Base-by-base conservation (phyloP, 53 echinoderm and acorn worm genomes). In the Zoroaster sp. region DNA sequence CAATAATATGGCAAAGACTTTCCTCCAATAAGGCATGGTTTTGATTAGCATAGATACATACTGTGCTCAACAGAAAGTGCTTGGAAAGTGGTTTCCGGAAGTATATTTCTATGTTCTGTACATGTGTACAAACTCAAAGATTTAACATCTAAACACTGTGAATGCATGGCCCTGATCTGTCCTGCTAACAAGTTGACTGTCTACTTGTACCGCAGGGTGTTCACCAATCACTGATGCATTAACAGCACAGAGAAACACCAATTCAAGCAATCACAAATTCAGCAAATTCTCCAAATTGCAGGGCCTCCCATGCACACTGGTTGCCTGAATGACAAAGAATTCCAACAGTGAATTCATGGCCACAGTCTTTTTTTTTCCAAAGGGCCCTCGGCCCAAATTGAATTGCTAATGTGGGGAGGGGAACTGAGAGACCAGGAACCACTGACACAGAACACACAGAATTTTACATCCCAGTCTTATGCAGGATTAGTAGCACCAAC, bases 261-360 rank as follows among this genome's bases (percentile, higher is more conserved):
- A 42, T 74, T 80, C 80, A 10, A 59, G 23, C 80, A 39, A 34
- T 80, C 80, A 63, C 40, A 63, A 80, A 63, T 80, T 80, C 80
- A 80, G 38, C 80, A 81, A 81, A 81, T 81, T 66, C 81, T 41
- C 81, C 81, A 81, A 81, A 81, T 81, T 66, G 66, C 67, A 40
- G 66, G 81, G 66, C 30, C 43, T 81, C 81, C 66, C 74, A 74
- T 41, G 40, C 74, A 74, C 74, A 39, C 74, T 74, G 74, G 74
- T 40, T 13, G 74, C 40, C 36, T 67, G 81, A 67, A 81, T 81
- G 81, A 81, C 81, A 81, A 81, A 67, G 81, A 66, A 23, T 67
- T 76, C 76, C 49, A 40, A 46, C 76, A 46, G 78, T 81, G 66
- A 76, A 76, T 81, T 81, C 81, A 81, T 65, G 81, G 67, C 81